phyloP scores from a whole-genome alignment of 2,113 vertebrate species.

The Cryptomyrus ogoouensis region DNA sequence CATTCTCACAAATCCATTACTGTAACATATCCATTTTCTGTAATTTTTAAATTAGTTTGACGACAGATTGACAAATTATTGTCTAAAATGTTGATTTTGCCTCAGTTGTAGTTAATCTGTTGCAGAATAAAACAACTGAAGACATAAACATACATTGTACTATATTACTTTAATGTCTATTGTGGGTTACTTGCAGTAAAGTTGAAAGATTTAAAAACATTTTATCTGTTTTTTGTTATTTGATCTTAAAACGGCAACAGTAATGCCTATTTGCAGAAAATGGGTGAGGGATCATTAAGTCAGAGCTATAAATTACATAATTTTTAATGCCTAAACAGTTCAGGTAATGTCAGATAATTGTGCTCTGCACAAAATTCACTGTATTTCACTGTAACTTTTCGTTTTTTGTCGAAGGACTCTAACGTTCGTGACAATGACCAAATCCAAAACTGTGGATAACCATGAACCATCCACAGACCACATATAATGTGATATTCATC shows the following conservation, averaged over 20 bases:
- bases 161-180: not conserved
- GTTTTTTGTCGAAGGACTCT: not conserved
- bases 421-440: not conserved
- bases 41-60: no score
- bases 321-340: not conserved
- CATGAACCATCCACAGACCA: no score
- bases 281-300: not conserved
- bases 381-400: not conserved
- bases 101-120: no score
- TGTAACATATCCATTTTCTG: no score
- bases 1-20: no score
- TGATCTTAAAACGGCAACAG: not conserved
- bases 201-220: not conserved
- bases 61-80: no score
- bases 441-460: not conserved
- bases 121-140: not conserved
- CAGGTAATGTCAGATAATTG: not conserved
- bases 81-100: no score
- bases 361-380: not conserved
- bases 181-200: not conserved
- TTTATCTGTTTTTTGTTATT: not conserved
- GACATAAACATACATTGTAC: not conserved
- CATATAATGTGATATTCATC: no score
- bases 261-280: not conserved
- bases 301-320: not conserved